phyloP scores from a whole-genome alignment of 1,140 invertebrate species.

The Bombus impatiens region DNA sequence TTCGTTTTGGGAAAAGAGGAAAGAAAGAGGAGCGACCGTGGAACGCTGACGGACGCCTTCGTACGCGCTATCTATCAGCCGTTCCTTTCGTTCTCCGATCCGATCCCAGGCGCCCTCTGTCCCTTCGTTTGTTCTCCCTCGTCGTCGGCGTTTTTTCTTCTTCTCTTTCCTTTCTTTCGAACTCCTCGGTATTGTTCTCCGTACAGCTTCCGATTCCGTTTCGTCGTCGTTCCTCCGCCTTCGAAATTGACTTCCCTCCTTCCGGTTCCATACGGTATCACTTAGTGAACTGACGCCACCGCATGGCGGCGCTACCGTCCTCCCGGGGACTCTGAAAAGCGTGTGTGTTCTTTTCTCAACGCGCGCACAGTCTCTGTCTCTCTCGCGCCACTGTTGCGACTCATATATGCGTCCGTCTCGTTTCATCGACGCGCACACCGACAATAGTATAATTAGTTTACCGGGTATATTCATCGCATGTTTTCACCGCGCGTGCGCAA shows the following conservation, averaged over 20 bases:
- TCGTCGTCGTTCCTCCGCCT: not conserved
- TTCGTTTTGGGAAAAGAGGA: constrained; percentile 42
- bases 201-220: not conserved
- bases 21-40: constrained; percentile 45
- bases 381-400: not conserved
- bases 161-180: not conserved
- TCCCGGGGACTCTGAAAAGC: not conserved
- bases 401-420: not conserved
- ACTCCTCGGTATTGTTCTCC: not conserved
- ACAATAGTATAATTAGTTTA: not conserved
- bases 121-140: not conserved
- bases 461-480: not conserved
- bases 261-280: constrained; percentile 11
- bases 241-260: not conserved
- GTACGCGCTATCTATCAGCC: constrained; percentile 9
- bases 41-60: not conserved
- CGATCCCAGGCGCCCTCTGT: not conserved
- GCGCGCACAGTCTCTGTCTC: not conserved
- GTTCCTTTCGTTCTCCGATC: not conserved
- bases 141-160: not conserved
- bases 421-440: constrained; percentile 8
- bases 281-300: constrained; percentile 7
- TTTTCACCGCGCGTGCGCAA: not conserved
- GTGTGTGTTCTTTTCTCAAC: not conserved
- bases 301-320: not conserved